Evolutionary conservation across 2,797 vertebrate genomes (phyloP).

Genomic region (Lacerta bilineata): DNA sequence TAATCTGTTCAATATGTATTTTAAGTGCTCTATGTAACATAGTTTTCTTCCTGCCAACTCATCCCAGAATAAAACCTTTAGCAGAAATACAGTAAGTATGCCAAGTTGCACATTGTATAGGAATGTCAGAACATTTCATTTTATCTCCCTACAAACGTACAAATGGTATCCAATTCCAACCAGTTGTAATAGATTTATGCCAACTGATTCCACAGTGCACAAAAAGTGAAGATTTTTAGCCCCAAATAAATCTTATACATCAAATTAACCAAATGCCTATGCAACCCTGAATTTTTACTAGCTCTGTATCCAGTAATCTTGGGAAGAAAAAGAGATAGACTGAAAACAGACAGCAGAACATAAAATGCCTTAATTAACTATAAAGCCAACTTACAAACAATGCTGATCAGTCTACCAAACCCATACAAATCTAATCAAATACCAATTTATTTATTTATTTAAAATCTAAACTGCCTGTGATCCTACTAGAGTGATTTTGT

Average conservation of each 20-base stretch:
- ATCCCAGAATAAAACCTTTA: constrained; percentile 8
- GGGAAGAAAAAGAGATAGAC: background rate
- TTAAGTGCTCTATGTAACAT: background rate
- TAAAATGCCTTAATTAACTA: background rate
- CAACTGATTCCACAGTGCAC: background rate
- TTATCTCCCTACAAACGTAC: background rate
- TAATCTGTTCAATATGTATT: background rate
- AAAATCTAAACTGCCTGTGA: too few species aligned
- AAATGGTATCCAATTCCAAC: background rate
- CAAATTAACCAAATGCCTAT: background rate
- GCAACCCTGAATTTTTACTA: accelerated
- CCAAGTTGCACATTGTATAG: background rate
- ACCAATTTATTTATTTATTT: accelerated
- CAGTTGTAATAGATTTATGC: accelerated
- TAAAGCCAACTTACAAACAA: background rate
- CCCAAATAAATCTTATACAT: background rate
- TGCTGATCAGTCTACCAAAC: background rate
- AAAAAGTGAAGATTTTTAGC: background rate
- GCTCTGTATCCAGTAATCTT: background rate
- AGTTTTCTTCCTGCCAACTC: background rate
- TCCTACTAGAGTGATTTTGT: too few species aligned
- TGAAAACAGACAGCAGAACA: background rate
- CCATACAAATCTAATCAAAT: background rate
- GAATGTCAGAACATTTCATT: background rate
- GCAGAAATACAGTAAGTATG: background rate